Conservation (phyloP, 2,797 vertebrate genomes). For the Micromesistius poutassou region DNA sequence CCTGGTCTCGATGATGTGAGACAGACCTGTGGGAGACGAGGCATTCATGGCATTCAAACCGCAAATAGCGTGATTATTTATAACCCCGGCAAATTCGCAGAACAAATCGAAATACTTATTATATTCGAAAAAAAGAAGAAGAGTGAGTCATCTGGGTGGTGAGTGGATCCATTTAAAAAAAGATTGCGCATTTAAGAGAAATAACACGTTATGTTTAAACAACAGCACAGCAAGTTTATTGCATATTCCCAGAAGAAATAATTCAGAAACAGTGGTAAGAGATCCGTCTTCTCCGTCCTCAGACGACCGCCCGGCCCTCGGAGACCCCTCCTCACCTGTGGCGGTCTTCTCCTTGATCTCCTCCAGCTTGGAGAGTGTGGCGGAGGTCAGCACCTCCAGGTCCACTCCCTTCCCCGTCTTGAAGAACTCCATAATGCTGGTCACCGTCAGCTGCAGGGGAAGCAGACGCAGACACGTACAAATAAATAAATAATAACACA, state of each 20-base stretch:
- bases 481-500: neutral
- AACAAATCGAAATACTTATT: neutral
- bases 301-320: neutral
- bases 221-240: neutral
- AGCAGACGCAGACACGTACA: neutral
- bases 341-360: slow-evolving; percentile 96
- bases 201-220: neutral
- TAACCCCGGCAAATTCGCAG: neutral
- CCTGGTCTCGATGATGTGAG: slow-evolving; percentile 89
- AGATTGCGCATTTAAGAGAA: too few species aligned
- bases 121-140: neutral
- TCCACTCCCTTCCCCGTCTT: slow-evolving; percentile 83
- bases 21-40: slow-evolving; percentile 74
- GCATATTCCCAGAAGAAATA: neutral
- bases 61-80: neutral
- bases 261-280: neutral
- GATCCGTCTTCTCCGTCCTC: neutral
- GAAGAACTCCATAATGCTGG: slow-evolving; percentile 88
- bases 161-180: neutral
- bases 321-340: slow-evolving; percentile 61
- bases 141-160: neutral
- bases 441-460: slow-evolving; percentile 82
- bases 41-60: neutral
- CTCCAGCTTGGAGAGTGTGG: slow-evolving; percentile 90
- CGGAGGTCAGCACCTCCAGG: slow-evolving; percentile 87